Conservation (phyloP, 1,140 invertebrate genomes). For the Bradysia coprophila region DNA sequence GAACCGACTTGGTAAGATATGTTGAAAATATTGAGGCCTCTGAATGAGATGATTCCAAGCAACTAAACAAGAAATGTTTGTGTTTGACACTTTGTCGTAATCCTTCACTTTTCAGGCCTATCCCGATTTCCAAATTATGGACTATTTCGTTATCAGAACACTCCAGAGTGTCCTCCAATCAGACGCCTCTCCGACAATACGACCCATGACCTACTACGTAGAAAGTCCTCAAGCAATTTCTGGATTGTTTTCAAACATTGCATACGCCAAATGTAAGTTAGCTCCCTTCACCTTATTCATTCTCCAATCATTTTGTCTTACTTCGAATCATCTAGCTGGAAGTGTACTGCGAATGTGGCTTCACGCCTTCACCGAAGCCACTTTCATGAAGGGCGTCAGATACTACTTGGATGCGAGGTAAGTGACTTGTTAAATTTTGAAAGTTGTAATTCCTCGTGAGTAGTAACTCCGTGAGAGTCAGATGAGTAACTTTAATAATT, state of each 20-base stretch:
- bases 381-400: constrained; percentile 63
- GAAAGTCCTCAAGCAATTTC: constrained; percentile 49
- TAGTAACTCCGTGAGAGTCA: too few species aligned
- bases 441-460: too few species aligned
- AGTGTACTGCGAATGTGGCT: constrained; percentile 84
- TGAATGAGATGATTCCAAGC: not conserved
- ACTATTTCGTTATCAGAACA: constrained; percentile 53
- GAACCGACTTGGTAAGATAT: constrained; percentile 22
- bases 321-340: constrained; percentile 23
- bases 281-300: too few species aligned
- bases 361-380: constrained; percentile 65
- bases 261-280: constrained; percentile 46
- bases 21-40: constrained; percentile 8
- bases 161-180: constrained; percentile 39
- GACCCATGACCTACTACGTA: constrained; percentile 57
- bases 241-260: constrained; percentile 60
- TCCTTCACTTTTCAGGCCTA: constrained; percentile 30
- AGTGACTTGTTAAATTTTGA: too few species aligned
- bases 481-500: not conserved
- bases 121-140: constrained; percentile 54
- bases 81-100: not conserved
- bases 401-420: constrained; percentile 52
- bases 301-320: not conserved
- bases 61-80: not conserved
- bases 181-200: constrained; percentile 43